These are phyloP conservation scores for Myrmophylax atrothorax DNA, from an alignment of 2,113 vertebrate genomes.

Conservation along the genomic window DNA sequence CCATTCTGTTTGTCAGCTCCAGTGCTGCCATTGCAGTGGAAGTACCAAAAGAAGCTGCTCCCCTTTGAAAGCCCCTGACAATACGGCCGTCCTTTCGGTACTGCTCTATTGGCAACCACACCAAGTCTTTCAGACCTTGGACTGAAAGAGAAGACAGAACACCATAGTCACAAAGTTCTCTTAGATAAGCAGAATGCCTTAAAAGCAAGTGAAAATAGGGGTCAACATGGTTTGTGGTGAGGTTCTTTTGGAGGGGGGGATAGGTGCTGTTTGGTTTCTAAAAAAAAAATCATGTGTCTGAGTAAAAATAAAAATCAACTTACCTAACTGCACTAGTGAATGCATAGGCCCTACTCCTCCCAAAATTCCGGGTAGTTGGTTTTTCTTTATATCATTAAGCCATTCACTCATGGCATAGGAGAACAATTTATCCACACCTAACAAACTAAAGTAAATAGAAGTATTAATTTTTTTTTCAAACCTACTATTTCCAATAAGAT, in stretches of 20 bases:
- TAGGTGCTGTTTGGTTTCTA: background rate
- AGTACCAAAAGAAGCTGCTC: conserved; percentile 95
- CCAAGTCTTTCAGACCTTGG: conserved; percentile 94
- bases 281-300: background rate
- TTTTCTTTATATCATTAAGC: conserved; percentile 97
- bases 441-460: conserved; percentile 78
- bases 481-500: background rate
- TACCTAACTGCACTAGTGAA: conserved; percentile 93
- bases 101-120: conserved; percentile 98
- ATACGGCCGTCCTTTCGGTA: conserved; percentile 96
- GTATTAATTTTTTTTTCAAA: background rate
- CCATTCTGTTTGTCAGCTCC: conserved; percentile 96
- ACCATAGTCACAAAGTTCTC: background rate
- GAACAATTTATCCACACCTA: conserved; percentile 95
- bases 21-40: conserved; percentile 97
- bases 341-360: conserved; percentile 97
- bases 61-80: conserved; percentile 92
- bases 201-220: background rate
- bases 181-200: background rate
- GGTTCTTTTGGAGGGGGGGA: background rate
- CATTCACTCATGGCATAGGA: conserved; percentile 95
- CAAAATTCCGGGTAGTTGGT: conserved; percentile 93
- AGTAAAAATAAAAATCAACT: conserved; percentile 50
- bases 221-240: background rate
- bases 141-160: conserved; percentile 75